Conservation (phyloP, 2,797 vertebrate genomes). For the Rhynchotus rufescens region DNA sequence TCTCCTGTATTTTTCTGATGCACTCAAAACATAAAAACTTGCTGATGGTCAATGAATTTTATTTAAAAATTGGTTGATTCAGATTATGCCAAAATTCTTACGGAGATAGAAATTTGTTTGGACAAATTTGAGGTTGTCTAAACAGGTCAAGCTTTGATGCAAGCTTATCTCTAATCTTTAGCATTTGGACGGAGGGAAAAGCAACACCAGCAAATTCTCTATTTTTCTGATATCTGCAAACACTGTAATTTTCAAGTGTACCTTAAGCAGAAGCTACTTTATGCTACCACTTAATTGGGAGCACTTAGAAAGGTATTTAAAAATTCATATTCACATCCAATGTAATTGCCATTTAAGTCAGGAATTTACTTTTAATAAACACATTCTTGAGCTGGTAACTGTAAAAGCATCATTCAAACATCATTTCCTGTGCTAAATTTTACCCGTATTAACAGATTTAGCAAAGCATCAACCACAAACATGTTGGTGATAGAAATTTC, state of each 20-base stretch:
- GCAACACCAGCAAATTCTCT: neutral
- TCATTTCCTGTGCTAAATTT: constrained; percentile 80
- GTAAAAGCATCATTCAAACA: constrained; percentile 68
- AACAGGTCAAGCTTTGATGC: neutral
- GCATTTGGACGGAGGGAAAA: neutral
- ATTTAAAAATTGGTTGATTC: neutral
- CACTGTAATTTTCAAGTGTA: neutral
- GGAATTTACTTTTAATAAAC: constrained; percentile 76
- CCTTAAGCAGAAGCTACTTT: constrained; percentile 28
- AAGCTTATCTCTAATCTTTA: neutral
- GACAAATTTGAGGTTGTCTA: neutral
- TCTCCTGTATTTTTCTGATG: neutral
- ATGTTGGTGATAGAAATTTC: constrained; percentile 90
- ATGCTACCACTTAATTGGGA: neutral
- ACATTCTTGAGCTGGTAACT: constrained; percentile 61
- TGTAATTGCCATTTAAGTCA: constrained; percentile 32
- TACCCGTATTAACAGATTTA: constrained; percentile 87
- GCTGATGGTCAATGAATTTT: neutral
- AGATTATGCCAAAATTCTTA: neutral
- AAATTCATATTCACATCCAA: constrained; percentile 41
- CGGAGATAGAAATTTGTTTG: neutral
- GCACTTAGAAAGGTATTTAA: constrained; percentile 14
- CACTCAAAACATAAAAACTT: neutral
- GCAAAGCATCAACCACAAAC: constrained; percentile 87
- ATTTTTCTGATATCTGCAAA: neutral